Evolutionary conservation across 1,140 invertebrate species (phyloP), one percentile per base, ranked within the genome.

Genomic region (Colletes gigas): DNA sequence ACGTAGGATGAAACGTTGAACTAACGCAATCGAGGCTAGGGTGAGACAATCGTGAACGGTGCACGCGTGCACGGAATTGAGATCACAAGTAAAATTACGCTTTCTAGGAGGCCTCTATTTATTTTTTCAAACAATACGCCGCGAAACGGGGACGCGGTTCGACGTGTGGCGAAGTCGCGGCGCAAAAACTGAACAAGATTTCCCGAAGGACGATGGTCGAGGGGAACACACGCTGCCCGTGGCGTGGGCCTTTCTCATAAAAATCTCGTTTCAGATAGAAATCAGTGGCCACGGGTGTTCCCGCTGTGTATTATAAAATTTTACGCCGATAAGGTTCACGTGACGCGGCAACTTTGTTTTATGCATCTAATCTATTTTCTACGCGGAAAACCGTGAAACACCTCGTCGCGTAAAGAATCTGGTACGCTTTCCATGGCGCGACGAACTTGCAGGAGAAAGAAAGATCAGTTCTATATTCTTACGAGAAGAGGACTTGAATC

Each of bases 11-110:
- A 66, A 71, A 63, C 59, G 60, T 75, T 57, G 78, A 75, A 57
- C 71, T 30, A 78, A 81, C 69, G 71, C 66, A 67, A 84, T 78
- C 80, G 15, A 78, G 79, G 78, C 57, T 80, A 6, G 62, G 41
- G n/a, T 17, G 17, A 17, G 52, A 30, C 15, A 55, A 55, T 41
- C 17, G 21, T 4, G 54, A 30, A 30, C 3, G 0, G 67, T 12
- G 50, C 44, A 55, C 19, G 50, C 19, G 67, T 69, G 19, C 50
- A 14, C 9, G 14, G 67, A 39, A 55, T 54, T 39, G 3, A 57
- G 8, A 17, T 57, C 55, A 19, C 3, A n/a, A n/a, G 4, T 4
- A 66, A 50, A 50, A 50, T 47, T 15, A 8, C 15, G 4, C 0
- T 19, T 19, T n/a, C 17, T n/a, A 19, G 55, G 55, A 10, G 8